phyloP scores from a whole-genome alignment of 2,113 vertebrate genomes.

The Taxidea taxus region DNA sequence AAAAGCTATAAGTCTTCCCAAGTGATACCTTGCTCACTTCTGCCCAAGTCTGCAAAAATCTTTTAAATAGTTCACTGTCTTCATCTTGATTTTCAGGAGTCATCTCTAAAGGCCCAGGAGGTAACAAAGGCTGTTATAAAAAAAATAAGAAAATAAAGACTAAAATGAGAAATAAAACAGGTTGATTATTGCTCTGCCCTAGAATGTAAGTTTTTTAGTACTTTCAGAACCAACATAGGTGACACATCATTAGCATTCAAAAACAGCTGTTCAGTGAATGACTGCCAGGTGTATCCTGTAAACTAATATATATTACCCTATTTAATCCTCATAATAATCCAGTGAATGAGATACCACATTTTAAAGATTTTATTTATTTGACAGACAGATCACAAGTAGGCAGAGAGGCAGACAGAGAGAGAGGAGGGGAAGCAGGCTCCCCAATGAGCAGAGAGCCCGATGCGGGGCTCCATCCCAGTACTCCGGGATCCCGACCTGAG shows the following conservation, averaged over 20 bases:
- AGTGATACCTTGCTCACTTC: slow-evolving; percentile 80
- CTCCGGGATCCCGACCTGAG: no score
- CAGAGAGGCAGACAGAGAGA: no score
- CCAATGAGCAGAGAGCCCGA: no score
- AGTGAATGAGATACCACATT: neutral
- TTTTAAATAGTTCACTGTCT: slow-evolving; percentile 47
- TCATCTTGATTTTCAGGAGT: slow-evolving; percentile 54
- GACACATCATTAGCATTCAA: neutral
- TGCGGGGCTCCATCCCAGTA: no score
- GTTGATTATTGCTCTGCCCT: neutral
- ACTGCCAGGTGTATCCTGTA: neutral
- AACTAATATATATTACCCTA: neutral
- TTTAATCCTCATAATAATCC: neutral
- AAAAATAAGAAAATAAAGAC: neutral
- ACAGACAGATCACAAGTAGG: no score
- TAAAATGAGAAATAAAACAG: neutral
- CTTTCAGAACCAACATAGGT: neutral
- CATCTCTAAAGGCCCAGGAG: slow-evolving; percentile 84
- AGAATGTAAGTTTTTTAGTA: slow-evolving; percentile 20
- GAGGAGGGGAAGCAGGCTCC: no score
- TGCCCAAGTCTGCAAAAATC: slow-evolving; percentile 75
- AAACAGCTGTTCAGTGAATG: slow-evolving; percentile 1
- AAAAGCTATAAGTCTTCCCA: neutral
- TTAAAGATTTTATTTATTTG: no score
- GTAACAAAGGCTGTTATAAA: slow-evolving; percentile 74